Conservation (phyloP, 1,140 invertebrate genomes). For the Caenorhabditis latens region DNA sequence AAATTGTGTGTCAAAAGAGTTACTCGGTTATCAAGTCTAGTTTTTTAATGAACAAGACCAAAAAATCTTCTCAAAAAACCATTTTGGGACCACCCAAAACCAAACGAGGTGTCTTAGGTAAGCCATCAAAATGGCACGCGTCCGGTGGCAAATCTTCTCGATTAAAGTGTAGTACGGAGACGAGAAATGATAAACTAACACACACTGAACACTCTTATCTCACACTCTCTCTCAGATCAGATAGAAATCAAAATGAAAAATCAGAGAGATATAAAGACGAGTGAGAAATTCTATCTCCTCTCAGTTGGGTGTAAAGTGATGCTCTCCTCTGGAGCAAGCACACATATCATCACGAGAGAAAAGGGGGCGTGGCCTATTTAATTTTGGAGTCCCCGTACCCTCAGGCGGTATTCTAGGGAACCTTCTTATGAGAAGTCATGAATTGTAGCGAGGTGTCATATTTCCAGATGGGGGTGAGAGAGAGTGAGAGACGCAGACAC, state of each 20-base stretch:
- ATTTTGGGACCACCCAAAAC: conserved; percentile 29
- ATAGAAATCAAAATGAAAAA: not conserved
- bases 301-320: not conserved
- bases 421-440: not conserved
- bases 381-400: not conserved
- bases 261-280: not conserved
- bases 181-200: not conserved
- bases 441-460: too few relatives aligned
- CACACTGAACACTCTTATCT: too few relatives aligned
- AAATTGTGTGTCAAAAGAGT: too few relatives aligned
- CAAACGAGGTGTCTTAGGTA: too few relatives aligned
- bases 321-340: not conserved
- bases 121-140: not conserved
- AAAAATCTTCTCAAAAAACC: not conserved
- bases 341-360: conserved; percentile 16
- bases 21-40: too few relatives aligned
- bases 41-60: too few relatives aligned
- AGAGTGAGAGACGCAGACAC: not conserved
- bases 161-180: not conserved
- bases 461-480: not conserved
- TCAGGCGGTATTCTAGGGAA: not conserved
- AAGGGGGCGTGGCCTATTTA: not conserved
- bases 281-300: too few relatives aligned
- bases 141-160: conserved; percentile 10
- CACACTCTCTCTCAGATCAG: not conserved